Evolutionary conservation across 37 sponge, comb jelly and placozoan species (phyloP).

Genomic region (Ianthella basta): DNA sequence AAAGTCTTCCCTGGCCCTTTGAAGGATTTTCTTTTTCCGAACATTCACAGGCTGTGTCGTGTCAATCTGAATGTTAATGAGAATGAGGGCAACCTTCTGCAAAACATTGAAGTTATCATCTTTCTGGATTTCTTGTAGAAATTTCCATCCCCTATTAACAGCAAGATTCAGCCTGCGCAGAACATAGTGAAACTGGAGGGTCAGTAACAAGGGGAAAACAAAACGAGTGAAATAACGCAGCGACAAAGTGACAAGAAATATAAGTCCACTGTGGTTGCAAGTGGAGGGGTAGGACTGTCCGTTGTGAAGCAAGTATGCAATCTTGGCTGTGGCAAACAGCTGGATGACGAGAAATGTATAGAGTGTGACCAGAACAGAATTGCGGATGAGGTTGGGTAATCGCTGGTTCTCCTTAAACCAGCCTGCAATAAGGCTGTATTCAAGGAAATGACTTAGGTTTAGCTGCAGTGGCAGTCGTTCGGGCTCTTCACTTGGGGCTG

Average conservation of each 20-base stretch:
- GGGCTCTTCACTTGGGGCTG: too few species aligned
- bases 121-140: neutral
- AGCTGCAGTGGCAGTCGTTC: too few species aligned
- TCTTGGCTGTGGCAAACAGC: constrained; percentile 6
- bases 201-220: constrained; percentile 9
- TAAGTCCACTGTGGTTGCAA: constrained; percentile 20
- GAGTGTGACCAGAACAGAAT: neutral
- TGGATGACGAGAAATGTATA: neutral
- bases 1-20: neutral
- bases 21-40: neutral
- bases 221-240: neutral
- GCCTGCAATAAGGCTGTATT: too few species aligned
- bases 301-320: neutral
- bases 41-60: neutral
- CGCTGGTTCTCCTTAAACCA: too few species aligned
- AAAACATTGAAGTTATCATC: neutral
- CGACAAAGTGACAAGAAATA: neutral
- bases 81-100: neutral
- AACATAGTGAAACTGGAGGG: constrained; percentile 11
- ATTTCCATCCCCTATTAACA: too few species aligned
- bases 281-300: neutral
- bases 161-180: neutral
- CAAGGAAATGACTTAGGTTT: too few species aligned
- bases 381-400: too few species aligned
- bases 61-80: neutral